Base-by-base conservation (phyloP, 2,888 invertebrate genomes). In the Heliconius hortense region DNA sequence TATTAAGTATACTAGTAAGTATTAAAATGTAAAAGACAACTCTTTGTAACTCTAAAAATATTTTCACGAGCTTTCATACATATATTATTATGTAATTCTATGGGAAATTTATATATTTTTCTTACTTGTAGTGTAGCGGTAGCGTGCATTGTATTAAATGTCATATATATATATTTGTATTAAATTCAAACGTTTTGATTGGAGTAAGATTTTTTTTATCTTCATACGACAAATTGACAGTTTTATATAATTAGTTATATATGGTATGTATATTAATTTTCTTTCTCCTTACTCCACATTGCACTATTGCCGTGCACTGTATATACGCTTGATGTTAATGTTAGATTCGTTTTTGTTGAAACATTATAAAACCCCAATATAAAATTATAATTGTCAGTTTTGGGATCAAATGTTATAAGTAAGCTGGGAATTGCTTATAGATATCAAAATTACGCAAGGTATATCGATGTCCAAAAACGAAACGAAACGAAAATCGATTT, bases 51-150 rank as follows among this genome's bases (percentile, higher is more conserved):
- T 86, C 87, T 86, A 84, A 82, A 82, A 88, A 89, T 86, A 87
- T 88, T 90, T 89, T 91, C 92, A 92, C 88, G 93, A 93, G 93
- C 93, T 93, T 93, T 91, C 88, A 88, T 89, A 91, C 86, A 56
- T 56, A 56, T n/a, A 56, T n/a, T 56, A 89, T 90, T 91, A 39
- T 66, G 66, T 66, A 90, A 89, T 91, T 89, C 83, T 84, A 86
- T 85, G 81, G 81, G 82, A 86, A 82, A 83, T 84, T 82, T 88
- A 90, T 93, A 91, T 93, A 93, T 93, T 93, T 93, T 93, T 93
- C 90, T 90, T 93, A 93, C 92, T 89, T 87, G 84, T 92, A 92
- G 88, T 82, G 84, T 90, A 89, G 90, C 82, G 78, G 83, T 89
- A 88, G 88, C 80, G 82, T 84, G 85, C 83, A 82, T 82, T 84